Base-by-base conservation (phyloP, 2,888 invertebrate species). In the Epistrophe grossulariae region DNA sequence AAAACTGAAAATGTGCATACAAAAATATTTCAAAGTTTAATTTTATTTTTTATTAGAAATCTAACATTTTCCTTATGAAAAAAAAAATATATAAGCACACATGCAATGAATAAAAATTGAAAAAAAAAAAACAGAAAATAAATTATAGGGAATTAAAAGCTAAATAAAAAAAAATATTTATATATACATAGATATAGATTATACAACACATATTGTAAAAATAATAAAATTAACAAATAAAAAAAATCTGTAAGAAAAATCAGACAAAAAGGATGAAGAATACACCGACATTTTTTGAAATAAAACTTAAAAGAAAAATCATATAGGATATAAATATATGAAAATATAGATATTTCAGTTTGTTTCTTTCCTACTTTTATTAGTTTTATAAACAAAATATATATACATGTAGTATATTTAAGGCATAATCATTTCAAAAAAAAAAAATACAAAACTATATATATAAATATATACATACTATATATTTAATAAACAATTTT, bases 251-350 rank as follows among this genome's bases (percentile, higher is more conserved):
- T 88, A 85, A 84, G 89, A 78, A 77, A 88, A 88, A 83, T 76
- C 79, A 87, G 76, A 84, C 64, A 82, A 80, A 89, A 91, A 91
- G 91, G 92, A 92, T 91, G 91, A 91, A 91, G 91, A 90, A 91
- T 91, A 91, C 90, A 91, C 91, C 91, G 90, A 91, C 90, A 89
- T 84, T 87, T 87, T 87, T 87, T 83, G 79, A 87, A 87, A 71
- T 76, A 68, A 55, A 70, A 70, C 24, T 62, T 40, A 73, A 45
- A 77, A 31, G 62, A 73, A 79, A n/a, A 83, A 83, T 79, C 87
- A 76, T 87, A 78, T 83, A 83, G 52, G 43, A 81, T 85, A 78
- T 64, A 35, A 35, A 35, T 35, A 78, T 83, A 83, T 79, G 83
- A 79, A 79, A 72, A 81, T 79, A 82, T 88, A 88, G 80, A 81